Evolutionary conservation across 2,113 vertebrate species (phyloP).

Genomic region (Holacanthus passer): DNA sequence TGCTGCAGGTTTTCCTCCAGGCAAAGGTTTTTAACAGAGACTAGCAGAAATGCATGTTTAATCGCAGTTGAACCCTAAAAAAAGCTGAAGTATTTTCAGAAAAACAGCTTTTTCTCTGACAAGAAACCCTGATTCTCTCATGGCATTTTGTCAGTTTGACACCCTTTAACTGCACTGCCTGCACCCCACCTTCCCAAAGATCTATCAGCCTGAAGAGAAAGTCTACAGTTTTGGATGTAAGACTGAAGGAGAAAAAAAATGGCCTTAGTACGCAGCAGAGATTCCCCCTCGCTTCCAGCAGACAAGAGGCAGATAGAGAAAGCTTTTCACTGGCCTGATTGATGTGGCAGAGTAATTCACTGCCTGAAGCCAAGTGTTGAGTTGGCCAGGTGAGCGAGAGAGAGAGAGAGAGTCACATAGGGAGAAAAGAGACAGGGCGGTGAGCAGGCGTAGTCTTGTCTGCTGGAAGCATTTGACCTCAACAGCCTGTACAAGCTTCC

Average conservation of each 20-base stretch:
- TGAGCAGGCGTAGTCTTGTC: conserved; percentile 65
- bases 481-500: neutral
- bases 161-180: neutral
- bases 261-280: neutral
- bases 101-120: neutral
- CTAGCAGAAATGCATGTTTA: conserved; percentile 28
- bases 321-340: conserved; percentile 14
- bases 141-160: neutral
- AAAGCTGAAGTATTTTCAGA: neutral
- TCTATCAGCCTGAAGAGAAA: neutral
- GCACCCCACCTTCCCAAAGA: neutral
- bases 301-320: conserved; percentile 2
- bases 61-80: neutral
- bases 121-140: neutral
- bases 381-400: conserved; percentile 58
- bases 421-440: neutral
- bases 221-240: conserved; percentile 15
- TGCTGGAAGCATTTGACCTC: conserved; percentile 54
- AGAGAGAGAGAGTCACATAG: conserved; percentile 26
- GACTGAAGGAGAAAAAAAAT: neutral
- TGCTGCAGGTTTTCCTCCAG: conserved; percentile 79
- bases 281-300: neutral
- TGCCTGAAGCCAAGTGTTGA: conserved; percentile 59
- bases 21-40: conserved; percentile 30
- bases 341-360: conserved; percentile 60